Evolutionary conservation across 2,888 invertebrate genomes (phyloP).

Genomic region (Aphodius granarius): DNA sequence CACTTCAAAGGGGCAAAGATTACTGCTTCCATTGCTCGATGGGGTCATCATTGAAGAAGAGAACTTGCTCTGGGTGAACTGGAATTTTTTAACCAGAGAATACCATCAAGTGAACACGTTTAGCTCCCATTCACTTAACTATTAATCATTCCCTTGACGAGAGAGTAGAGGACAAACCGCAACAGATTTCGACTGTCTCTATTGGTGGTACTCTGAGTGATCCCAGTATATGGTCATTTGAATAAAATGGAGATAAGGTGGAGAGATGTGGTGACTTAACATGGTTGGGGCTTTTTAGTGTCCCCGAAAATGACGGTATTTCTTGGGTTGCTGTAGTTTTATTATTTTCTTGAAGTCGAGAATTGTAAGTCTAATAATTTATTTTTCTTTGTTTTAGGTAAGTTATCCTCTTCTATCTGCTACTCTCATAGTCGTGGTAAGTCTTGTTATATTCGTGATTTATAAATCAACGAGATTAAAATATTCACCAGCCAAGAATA

Average conservation of each 20-base stretch:
- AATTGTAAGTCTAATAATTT: too few species aligned
- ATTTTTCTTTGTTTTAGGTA: neutral
- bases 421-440: neutral
- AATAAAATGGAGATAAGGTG: conserved; percentile 11
- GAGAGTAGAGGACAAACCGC: neutral
- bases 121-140: conserved; percentile 36
- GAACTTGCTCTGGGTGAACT: neutral
- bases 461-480: too few species aligned
- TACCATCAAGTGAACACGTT: conserved; percentile 37
- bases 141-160: conserved; percentile 31
- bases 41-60: neutral
- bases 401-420: neutral
- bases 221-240: conserved; percentile 7
- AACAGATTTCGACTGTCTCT: neutral
- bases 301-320: neutral
- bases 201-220: neutral
- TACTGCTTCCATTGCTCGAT: neutral
- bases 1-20: conserved; percentile 11
- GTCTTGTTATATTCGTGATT: too few species aligned
- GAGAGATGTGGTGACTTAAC: neutral
- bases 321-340: too few species aligned
- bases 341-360: neutral
- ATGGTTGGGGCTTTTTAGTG: neutral
- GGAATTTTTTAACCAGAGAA: conserved; percentile 37
- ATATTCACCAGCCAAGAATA: neutral